Percentiles rank a stretch among this genome's conserved stretches.
Conservation (phyloP, 2,888 invertebrate genomes). For the Empis livida region DNA sequence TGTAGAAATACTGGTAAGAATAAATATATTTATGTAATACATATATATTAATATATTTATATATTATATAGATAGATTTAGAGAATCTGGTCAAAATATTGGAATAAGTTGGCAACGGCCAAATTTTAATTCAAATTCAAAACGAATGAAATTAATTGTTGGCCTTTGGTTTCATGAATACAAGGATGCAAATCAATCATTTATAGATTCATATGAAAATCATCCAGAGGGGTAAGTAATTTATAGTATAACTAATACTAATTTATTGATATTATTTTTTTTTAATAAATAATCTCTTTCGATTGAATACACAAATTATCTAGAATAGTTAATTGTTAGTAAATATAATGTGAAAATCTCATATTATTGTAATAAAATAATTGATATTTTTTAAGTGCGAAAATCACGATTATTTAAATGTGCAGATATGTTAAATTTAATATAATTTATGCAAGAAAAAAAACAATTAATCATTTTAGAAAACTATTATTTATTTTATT, state of each 20-base stretch:
- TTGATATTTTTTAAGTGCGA: background rate
- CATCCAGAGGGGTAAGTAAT: slow-evolving; percentile 24
- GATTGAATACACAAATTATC: no score
- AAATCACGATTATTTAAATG: background rate
- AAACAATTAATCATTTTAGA: background rate
- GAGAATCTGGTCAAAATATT: slow-evolving; percentile 30
- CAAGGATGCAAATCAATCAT: slow-evolving; percentile 27
- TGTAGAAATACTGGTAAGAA: slow-evolving; percentile 25
- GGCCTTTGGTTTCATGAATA: slow-evolving; percentile 30
- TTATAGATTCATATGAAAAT: slow-evolving; percentile 21
- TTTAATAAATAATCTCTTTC: background rate
- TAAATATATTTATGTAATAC: no score
- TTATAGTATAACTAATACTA: background rate
- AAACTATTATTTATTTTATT: background rate
- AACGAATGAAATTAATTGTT: slow-evolving; percentile 28
- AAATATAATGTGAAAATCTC: no score
- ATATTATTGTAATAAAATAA: background rate
- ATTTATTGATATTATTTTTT: no score
- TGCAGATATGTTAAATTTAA: no score
- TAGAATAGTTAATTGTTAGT: no score
- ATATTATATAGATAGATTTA: slow-evolving; percentile 17
- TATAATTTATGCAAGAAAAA: background rate
- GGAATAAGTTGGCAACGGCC: slow-evolving; percentile 27
- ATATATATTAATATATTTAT: no score
- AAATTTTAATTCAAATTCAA: slow-evolving; percentile 27